A percentile compares a stretch with the other conserved stretches of the same genome.
phyloP scores from a whole-genome alignment of 35 echinoderm and acorn worm genomes.

The Strongylocentrotus purpuratus region DNA sequence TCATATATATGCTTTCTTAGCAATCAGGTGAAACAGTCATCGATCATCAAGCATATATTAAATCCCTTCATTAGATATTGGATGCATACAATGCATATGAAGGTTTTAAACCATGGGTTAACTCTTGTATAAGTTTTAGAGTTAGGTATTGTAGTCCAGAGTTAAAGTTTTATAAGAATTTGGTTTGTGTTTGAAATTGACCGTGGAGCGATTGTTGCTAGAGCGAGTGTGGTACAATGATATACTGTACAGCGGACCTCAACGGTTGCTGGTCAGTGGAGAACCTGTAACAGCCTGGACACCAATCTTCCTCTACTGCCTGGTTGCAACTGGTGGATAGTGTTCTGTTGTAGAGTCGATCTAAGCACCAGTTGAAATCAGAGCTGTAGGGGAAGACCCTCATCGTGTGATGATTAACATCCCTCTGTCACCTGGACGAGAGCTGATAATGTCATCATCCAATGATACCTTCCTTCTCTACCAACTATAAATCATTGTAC shows the following conservation, averaged over 20 bases:
- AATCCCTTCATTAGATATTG: too few relatives aligned
- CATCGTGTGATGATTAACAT: neutral
- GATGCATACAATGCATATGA: too few relatives aligned
- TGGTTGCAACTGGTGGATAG: slow-evolving; percentile 54
- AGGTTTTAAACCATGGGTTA: too few relatives aligned
- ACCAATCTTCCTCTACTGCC: neutral
- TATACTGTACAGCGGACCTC: neutral
- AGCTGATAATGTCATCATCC: neutral
- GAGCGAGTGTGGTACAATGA: too few relatives aligned
- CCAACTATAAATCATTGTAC: neutral
- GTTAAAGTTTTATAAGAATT: too few relatives aligned
- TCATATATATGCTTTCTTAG: too few relatives aligned
- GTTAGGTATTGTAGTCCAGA: too few relatives aligned
- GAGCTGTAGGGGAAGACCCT: slow-evolving; percentile 25
- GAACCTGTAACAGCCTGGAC: neutral
- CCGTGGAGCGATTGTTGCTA: too few relatives aligned
- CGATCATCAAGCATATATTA: too few relatives aligned
- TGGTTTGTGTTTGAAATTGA: too few relatives aligned
- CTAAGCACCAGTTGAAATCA: slow-evolving; percentile 57
- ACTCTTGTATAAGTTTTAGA: too few relatives aligned
- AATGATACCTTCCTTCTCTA: neutral
- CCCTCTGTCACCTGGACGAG: neutral
- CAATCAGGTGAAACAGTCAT: too few relatives aligned
- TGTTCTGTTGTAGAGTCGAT: slow-evolving; percentile 39
- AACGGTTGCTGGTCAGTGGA: neutral